Evolutionary conservation across 2,888 invertebrate genomes (phyloP).

Genomic region (Troides aeacus): DNA sequence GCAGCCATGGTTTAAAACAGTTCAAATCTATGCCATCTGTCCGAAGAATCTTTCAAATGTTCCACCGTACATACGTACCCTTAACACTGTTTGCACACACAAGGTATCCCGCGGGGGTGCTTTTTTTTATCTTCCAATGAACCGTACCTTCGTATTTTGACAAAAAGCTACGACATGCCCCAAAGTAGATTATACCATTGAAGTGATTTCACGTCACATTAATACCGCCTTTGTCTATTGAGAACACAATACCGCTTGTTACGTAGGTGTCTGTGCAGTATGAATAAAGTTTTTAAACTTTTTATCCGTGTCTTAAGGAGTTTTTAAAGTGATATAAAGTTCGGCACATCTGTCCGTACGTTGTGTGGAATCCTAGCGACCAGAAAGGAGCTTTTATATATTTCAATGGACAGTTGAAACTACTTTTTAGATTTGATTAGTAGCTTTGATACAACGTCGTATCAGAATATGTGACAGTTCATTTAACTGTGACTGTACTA

Average conservation of each 20-base stretch:
- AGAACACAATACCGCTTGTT: conserved; percentile 60
- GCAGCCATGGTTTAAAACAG: background rate
- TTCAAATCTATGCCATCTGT: conserved; percentile 53
- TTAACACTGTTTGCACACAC: conserved; percentile 65
- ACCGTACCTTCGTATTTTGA: conserved; percentile 62
- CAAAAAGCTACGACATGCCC: conserved; percentile 72
- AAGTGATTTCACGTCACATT: conserved; percentile 76
- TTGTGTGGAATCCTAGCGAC: conserved; percentile 55
- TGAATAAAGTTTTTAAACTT: conserved; percentile 61
- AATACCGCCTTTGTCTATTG: conserved; percentile 63
- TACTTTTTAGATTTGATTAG: conserved; percentile 6
- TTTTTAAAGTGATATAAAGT: conserved; percentile 53
- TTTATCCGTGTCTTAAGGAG: conserved; percentile 54
- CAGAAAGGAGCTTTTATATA: conserved; percentile 39
- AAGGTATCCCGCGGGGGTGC: conserved; percentile 68
- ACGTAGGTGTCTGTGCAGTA: conserved; percentile 70
- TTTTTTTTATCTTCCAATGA: conserved; percentile 71
- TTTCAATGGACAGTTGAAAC: conserved; percentile 31
- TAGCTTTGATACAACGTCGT: background rate
- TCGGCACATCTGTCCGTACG: conserved; percentile 65
- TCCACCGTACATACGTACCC: conserved; percentile 10
- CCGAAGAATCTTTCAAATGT: conserved; percentile 34
- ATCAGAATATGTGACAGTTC: background rate
- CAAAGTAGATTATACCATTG: conserved; percentile 75
- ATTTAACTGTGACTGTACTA: background rate